phyloP scores from a whole-genome alignment of 1,140 invertebrate genomes.

The Euschistus heros region DNA sequence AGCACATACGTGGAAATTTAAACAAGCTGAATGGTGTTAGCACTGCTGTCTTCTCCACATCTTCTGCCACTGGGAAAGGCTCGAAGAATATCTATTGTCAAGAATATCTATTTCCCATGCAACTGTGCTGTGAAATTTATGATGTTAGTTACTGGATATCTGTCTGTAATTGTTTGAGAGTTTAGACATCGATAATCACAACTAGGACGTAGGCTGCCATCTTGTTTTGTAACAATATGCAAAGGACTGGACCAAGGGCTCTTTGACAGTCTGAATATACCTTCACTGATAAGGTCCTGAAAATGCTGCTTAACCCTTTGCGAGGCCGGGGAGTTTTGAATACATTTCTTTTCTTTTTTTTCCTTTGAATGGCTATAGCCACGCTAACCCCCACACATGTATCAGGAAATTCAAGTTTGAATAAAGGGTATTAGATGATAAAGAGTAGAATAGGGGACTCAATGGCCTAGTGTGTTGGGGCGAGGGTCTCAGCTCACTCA shows the following conservation, averaged over 20 bases:
- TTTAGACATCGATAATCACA: constrained; percentile 42
- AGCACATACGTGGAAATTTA: constrained; percentile 24
- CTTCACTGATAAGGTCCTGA: constrained; percentile 31
- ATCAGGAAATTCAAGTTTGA: too few relatives aligned
- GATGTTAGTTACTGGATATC: constrained; percentile 34
- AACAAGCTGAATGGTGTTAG: not conserved
- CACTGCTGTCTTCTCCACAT: not conserved
- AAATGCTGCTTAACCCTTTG: constrained; percentile 32
- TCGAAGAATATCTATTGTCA: not conserved
- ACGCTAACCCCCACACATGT: too few relatives aligned
- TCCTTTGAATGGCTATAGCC: too few relatives aligned
- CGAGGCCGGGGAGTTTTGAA: too few relatives aligned
- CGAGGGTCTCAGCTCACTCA: too few relatives aligned
- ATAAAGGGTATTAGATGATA: too few relatives aligned
- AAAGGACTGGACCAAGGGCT: constrained; percentile 37
- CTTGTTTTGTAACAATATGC: constrained; percentile 39
- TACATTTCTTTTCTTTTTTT: too few relatives aligned
- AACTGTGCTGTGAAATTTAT: not conserved
- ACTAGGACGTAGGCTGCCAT: constrained; percentile 36
- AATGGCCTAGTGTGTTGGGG: too few relatives aligned
- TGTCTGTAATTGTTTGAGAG: constrained; percentile 33
- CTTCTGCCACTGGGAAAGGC: not conserved
- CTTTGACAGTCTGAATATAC: constrained; percentile 31
- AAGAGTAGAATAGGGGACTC: too few relatives aligned
- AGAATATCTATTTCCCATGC: not conserved